phyloP scores from a whole-genome alignment of 2,888 invertebrate species.

The Thymelicus acteon region DNA sequence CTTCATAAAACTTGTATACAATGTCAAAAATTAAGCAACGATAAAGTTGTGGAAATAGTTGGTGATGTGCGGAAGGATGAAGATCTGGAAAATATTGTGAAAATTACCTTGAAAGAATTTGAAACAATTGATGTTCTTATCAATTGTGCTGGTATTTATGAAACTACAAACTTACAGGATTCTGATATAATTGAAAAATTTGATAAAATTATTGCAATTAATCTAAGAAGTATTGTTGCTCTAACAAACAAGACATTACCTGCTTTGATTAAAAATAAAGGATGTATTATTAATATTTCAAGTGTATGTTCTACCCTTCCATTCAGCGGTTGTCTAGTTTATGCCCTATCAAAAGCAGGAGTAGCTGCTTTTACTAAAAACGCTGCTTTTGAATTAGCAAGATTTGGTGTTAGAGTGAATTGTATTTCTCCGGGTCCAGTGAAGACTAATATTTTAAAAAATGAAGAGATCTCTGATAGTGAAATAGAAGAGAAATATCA shows the following conservation, averaged over 20 bases:
- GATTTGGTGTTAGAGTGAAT: slow-evolving; percentile 41
- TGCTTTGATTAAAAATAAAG: slow-evolving; percentile 41
- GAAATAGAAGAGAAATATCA: slow-evolving; percentile 27
- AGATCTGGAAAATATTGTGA: slow-evolving; percentile 37
- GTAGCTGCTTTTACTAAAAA: slow-evolving; percentile 41
- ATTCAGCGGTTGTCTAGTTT: slow-evolving; percentile 13
- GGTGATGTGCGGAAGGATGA: slow-evolving; percentile 42
- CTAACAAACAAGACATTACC: slow-evolving; percentile 40
- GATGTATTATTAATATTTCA: slow-evolving; percentile 46
- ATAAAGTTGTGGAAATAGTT: slow-evolving; percentile 34
- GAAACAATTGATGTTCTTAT: slow-evolving; percentile 42
- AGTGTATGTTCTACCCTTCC: slow-evolving; percentile 31
- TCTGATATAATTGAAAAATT: slow-evolving; percentile 29
- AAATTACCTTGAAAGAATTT: slow-evolving; percentile 37
- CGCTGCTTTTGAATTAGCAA: slow-evolving; percentile 40
- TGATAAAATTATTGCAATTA: slow-evolving; percentile 38
- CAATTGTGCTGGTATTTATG: slow-evolving; percentile 41
- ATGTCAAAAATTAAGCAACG: slow-evolving; percentile 26
- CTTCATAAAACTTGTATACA: slow-evolving; percentile 78
- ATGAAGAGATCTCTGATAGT: slow-evolving; percentile 86
- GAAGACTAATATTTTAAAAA: slow-evolving; percentile 40
- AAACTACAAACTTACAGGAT: slow-evolving; percentile 15
- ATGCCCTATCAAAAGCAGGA: slow-evolving; percentile 41
- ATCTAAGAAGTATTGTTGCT: slow-evolving; percentile 38
- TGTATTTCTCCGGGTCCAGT: slow-evolving; percentile 86